Conservation (phyloP, 1,140 invertebrate species). For the Ips typographus region DNA sequence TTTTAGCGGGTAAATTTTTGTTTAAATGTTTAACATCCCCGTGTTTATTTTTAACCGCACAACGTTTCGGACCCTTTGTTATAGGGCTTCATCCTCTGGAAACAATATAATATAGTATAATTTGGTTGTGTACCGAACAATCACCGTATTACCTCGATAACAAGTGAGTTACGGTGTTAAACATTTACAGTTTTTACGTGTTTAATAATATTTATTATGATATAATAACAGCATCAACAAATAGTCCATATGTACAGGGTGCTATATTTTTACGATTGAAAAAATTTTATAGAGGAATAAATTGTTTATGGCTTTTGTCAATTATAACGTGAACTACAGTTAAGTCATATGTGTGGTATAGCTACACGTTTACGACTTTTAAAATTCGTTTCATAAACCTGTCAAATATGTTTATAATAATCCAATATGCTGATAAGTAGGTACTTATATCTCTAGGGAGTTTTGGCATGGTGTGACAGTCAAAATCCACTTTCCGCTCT, state of each 20-base stretch:
- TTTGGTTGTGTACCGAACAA: slow-evolving; percentile 42
- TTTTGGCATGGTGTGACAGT: too few relatives aligned
- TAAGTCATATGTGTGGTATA: too few relatives aligned
- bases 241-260: too few relatives aligned
- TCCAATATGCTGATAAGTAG: too few relatives aligned
- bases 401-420: too few relatives aligned
- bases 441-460: too few relatives aligned
- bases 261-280: not conserved
- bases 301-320: too few relatives aligned
- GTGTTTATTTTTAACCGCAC: slow-evolving; percentile 26
- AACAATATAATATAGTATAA: slow-evolving; percentile 18
- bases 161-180: slow-evolving; percentile 44
- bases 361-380: too few relatives aligned
- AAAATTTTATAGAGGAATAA: not conserved
- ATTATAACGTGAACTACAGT: too few relatives aligned
- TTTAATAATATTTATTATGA: slow-evolving; percentile 17
- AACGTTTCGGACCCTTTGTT: too few relatives aligned
- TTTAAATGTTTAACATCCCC: slow-evolving; percentile 50
- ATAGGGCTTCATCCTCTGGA: not conserved
- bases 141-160: slow-evolving; percentile 36
- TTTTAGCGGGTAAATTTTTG: slow-evolving; percentile 14
- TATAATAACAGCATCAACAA: not conserved
- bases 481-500: too few relatives aligned
- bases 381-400: too few relatives aligned
- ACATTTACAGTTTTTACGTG: slow-evolving; percentile 44